These are phyloP conservation scores for Rhabdomys dilectus DNA, from an alignment of 2,113 vertebrate genomes.

Conservation along the genomic window DNA sequence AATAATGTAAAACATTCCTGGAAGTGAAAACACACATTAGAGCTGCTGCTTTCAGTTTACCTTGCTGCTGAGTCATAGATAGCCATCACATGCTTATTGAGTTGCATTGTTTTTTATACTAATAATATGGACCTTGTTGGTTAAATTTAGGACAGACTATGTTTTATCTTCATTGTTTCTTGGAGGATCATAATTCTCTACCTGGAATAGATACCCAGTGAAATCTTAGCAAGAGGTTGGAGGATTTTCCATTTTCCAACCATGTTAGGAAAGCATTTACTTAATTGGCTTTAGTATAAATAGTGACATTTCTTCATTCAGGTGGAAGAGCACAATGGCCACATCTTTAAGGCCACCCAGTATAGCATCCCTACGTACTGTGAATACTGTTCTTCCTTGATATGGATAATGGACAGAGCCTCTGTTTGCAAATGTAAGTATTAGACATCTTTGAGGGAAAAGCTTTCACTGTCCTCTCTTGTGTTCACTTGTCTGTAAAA, in stretches of 20 bases:
- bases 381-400: slow-evolving; percentile 98
- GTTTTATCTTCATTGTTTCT: slow-evolving; percentile 43
- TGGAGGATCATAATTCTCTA: not conserved
- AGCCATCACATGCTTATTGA: not conserved
- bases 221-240: slow-evolving; percentile 24
- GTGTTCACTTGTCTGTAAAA: not conserved
- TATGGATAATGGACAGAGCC: slow-evolving; percentile 99
- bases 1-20: not conserved
- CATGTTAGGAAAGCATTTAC: slow-evolving; percentile 5
- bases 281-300: slow-evolving; percentile 55
- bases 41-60: slow-evolving; percentile 17
- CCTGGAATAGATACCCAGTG: not conserved
- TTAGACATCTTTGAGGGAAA: not conserved
- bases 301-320: slow-evolving; percentile 79
- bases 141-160: not conserved
- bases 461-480: slow-evolving; percentile 34
- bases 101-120: slow-evolving; percentile 56
- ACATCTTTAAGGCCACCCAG: slow-evolving; percentile 98
- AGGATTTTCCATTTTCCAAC: not conserved
- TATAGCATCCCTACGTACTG: slow-evolving; percentile 99
- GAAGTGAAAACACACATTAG: not conserved
- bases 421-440: slow-evolving; percentile 98
- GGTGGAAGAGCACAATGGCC: slow-evolving; percentile 99
- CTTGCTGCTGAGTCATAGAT: not conserved
- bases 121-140: not conserved